A percentile compares a stretch with the other conserved stretches of the same genome.
These are phyloP conservation scores for Neogale vison DNA, from an alignment of 2,113 vertebrate genomes.

Conservation along the genomic window DNA sequence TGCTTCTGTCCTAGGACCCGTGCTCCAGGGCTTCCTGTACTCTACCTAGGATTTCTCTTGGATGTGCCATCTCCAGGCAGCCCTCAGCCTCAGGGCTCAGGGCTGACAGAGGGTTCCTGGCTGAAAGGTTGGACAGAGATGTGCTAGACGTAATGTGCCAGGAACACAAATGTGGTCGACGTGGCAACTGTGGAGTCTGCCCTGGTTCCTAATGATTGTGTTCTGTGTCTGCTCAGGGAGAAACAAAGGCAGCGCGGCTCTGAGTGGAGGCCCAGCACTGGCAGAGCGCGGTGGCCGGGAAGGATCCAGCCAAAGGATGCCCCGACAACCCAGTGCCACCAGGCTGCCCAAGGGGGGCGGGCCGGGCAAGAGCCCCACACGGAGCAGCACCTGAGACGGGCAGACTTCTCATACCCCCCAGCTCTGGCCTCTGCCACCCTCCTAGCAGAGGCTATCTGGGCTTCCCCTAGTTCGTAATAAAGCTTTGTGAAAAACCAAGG, in stretches of 20 bases:
- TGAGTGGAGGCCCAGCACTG: not conserved
- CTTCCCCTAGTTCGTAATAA: not conserved
- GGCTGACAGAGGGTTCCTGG: not conserved
- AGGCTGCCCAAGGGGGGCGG: slow-evolving; percentile 65
- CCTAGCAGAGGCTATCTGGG: rapidly evolving
- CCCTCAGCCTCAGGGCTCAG: not conserved
- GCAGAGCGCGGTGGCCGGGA: slow-evolving; percentile 61
- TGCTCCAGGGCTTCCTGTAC: not conserved
- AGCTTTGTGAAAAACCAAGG: not conserved
- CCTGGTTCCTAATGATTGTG: not conserved
- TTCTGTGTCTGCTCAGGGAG: slow-evolving; percentile 64
- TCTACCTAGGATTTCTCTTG: not conserved
- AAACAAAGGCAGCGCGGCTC: slow-evolving; percentile 48
- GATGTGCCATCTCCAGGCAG: not conserved
- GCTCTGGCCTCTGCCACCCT: not conserved
- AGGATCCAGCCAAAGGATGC: slow-evolving; percentile 71
- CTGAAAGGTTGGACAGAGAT: not conserved
- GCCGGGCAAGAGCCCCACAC: slow-evolving; percentile 58
- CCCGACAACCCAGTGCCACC: slow-evolving; percentile 75
- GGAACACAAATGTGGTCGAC: not conserved
- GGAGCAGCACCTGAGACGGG: slow-evolving; percentile 31
- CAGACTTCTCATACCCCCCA: not conserved
- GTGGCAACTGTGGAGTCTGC: not conserved
- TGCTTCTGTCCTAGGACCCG: not conserved
- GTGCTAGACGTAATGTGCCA: not conserved